Evolutionary conservation across 2,113 vertebrate genomes (phyloP), one percentile per base, ranked within the genome.

Genomic region (Casuarius casuarius): DNA sequence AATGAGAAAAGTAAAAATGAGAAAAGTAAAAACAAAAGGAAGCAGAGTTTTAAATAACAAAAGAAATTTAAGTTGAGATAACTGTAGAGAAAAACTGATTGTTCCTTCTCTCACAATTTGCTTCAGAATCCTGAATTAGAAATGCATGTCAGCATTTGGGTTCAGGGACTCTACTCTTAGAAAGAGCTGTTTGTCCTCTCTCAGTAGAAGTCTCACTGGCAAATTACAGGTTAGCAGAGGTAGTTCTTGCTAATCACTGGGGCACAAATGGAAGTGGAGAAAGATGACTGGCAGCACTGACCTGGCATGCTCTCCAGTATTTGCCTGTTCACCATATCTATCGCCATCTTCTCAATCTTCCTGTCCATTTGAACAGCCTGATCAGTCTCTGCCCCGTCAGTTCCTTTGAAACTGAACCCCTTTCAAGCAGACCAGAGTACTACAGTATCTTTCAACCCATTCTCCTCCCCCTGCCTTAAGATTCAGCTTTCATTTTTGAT

Each of bases 301-400:
- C 15, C 76, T n/a, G 1, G 1, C 5, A 9, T 1, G 7, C 25
- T 77, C 54, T 67, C 28, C 51, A 72, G 1, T 11, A 58, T 20
- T 33, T 70, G 15, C 33, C 20, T 59, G 44, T 51, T 81, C 76
- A 70, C 5, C 35, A 74, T 10, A 62, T 29, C 17, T 65, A 49
- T 5, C 29, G 17, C 35, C 46, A 15, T 7, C n/a, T 87, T 74
- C 59, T 83, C 13, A 75, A 73, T 33, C n/a, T 70, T 77, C 12
- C 10, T 7, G 1, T 44, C 52, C 59, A 29, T 9, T 20, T 48
- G 25, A 89, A 35, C 5, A 33, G 35, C 35, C 61, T 28, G 35
- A 25, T 4, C 16, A 82, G 46, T 77, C 78, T 15, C 62, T 38
- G 25, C 3, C 18, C 18, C 42, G 56, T 21, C 23, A 56, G 20